These are phyloP conservation scores for Naja naja DNA, from an alignment of 2,113 vertebrate genomes.

Conservation along the genomic window DNA sequence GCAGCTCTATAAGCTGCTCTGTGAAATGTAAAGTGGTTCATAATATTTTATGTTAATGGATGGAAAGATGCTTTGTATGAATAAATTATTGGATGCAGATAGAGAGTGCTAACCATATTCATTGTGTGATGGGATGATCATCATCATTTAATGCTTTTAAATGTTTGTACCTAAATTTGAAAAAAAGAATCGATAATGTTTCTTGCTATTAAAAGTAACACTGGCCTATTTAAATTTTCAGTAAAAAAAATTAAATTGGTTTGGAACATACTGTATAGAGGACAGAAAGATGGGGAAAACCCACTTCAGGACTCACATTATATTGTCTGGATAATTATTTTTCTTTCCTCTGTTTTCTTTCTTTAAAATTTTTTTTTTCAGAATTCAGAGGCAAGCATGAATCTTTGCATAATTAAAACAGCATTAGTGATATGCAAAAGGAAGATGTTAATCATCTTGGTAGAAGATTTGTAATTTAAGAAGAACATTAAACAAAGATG, in stretches of 20 bases:
- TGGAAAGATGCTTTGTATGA: constrained; percentile 46
- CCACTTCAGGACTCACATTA: neutral
- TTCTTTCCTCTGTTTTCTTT: neutral
- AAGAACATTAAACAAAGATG: neutral
- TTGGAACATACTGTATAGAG: neutral
- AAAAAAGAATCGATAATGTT: constrained; percentile 45
- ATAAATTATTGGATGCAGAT: constrained; percentile 50
- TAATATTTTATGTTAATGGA: constrained; percentile 19
- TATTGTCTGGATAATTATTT: neutral
- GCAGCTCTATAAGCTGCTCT: constrained; percentile 9
- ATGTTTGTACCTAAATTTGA: constrained; percentile 31
- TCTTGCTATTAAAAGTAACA: constrained; percentile 53
- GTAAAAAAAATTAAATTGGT: constrained; percentile 39
- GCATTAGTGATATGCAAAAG: neutral
- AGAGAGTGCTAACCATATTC: constrained; percentile 53
- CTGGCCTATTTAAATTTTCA: constrained; percentile 12
- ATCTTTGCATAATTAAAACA: neutral
- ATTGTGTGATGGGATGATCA: neutral
- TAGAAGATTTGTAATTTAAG: neutral
- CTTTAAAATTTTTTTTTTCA: neutral
- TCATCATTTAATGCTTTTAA: neutral
- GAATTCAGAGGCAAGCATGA: neutral
- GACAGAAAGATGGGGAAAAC: neutral
- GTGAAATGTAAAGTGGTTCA: neutral
- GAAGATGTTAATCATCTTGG: neutral